phyloP scores from a whole-genome alignment of 2,888 invertebrate genomes.

The Melinaea menophilus region DNA sequence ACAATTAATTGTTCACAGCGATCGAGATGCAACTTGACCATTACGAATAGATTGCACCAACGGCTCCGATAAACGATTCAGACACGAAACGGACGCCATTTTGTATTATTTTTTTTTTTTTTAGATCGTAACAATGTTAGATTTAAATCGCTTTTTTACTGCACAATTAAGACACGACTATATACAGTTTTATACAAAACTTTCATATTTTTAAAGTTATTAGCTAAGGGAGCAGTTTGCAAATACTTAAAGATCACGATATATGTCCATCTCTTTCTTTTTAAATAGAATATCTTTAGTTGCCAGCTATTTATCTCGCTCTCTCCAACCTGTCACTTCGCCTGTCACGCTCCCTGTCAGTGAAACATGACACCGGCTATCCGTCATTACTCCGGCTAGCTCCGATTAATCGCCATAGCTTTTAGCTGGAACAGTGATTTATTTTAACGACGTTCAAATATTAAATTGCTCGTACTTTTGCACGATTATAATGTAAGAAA shows the following conservation, averaged over 20 bases:
- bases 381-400: slow-evolving; percentile 14
- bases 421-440: slow-evolving; percentile 8
- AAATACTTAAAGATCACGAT: background rate
- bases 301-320: slow-evolving; percentile 1
- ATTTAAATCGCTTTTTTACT: background rate
- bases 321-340: slow-evolving; percentile 1
- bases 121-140: background rate
- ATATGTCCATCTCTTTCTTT: background rate
- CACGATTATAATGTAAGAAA: background rate
- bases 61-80: background rate
- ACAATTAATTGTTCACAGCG: slow-evolving; percentile 26
- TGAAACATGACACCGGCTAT: slow-evolving; percentile 18
- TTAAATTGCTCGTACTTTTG: background rate
- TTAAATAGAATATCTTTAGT: background rate
- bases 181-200: too few species aligned
- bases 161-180: too few species aligned
- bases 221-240: background rate
- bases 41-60: slow-evolving; percentile 1
- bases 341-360: slow-evolving; percentile 13
- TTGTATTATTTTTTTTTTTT: background rate
- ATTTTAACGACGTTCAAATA: background rate
- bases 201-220: background rate
- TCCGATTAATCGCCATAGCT: slow-evolving; percentile 14
- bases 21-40: slow-evolving; percentile 12
- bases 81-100: background rate